Evolutionary conservation across 2,888 invertebrate species (phyloP), one percentile per base, ranked within the genome.

Genomic region (Meloe dianella): DNA sequence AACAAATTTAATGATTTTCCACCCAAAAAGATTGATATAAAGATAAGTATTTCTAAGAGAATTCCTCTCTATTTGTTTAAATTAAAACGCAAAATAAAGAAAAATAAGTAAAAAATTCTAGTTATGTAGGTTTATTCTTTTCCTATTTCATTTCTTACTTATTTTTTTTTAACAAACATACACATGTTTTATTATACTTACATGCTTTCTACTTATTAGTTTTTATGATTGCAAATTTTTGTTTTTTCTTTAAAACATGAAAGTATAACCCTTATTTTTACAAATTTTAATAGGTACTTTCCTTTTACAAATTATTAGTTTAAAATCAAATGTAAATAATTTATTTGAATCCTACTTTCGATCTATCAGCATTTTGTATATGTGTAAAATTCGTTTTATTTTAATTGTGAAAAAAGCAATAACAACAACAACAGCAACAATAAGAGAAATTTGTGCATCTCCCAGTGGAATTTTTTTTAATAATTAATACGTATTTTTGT

Each of bases 181-280:
- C 5, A 27, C 27, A 27, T 54, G 27, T 54, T 54, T 54, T 54
- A 54, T 54, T 54, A 27, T 54, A n/a, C 17, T 17, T 41, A 14
- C 8, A 54, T 54, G 54, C 54, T 54, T 54, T 54, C 54, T 54
- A 54, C 27, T 54, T 14, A 27, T 54, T 54, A 54, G 24, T 54
- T 22, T 54, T 54, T 54, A 54, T 54, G 27, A 27, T 54, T 54
- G 54, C 54, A 54, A 54, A 22, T 22, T 22, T 51, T 51, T n/a
- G n/a, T n/a, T n/a, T 27, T 27, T 27, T 27, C 5, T 9, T 24
- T 4, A 24, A 8, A 20, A 22, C 24, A 51, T 51, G 22, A 54
- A 54, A 54, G 24, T 54, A 10, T 54, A 54, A 54, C 27, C 27
- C 54, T 27, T 54, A 54, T 54, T 54, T 54, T 54, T 27, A n/a